Base-by-base conservation (phyloP, 2,113 vertebrate genomes). In the Ciconia maguari region DNA sequence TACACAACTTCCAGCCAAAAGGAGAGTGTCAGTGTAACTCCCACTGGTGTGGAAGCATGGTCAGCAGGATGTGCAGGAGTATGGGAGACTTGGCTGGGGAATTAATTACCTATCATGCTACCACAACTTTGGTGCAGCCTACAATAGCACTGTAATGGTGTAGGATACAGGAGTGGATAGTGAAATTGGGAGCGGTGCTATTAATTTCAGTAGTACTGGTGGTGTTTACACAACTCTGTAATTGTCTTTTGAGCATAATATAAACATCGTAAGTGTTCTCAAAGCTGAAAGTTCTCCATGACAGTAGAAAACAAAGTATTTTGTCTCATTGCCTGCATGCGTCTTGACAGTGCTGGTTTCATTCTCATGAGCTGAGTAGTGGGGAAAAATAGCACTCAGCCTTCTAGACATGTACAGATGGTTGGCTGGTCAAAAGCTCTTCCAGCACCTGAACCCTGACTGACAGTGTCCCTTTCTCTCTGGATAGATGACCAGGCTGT, bases 391-490 rank as follows among this genome's bases (percentile, higher is more conserved):
- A 80, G 10, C 32, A 27, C 27, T 86, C 89, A 46, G 24, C 66
- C 74, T 91, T 87, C 26, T 54, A 60, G 41, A 62, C 4, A 0
- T 15, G 16, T 44, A 16, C 38, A 48, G 61, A 76, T 38, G 60
- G 48, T 68, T 89, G 77, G 34, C 36, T 57, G 52, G 80, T 82
- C 57, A 82, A 91, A 74, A 87, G 34, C 52, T 68, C 68, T 90
- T 85, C 25, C 51, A 69, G 52, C 61, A 87, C 70, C 44, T 79
- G 66, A 92, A 65, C 65, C 46, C 12, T 95, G 84, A 91, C 75
- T 81, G 77, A 66, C 69, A 94, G 24, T 38, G 69, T 77, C 42
- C 49, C 46, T 60, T 96, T 22, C 17, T 36, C 46, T 70, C 49
- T 90, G 54, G 49, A 54, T 5, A 83, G 58, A 90, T 93, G 82